Conservation (phyloP, 2,888 invertebrate species). For the Oligia latruncula region DNA sequence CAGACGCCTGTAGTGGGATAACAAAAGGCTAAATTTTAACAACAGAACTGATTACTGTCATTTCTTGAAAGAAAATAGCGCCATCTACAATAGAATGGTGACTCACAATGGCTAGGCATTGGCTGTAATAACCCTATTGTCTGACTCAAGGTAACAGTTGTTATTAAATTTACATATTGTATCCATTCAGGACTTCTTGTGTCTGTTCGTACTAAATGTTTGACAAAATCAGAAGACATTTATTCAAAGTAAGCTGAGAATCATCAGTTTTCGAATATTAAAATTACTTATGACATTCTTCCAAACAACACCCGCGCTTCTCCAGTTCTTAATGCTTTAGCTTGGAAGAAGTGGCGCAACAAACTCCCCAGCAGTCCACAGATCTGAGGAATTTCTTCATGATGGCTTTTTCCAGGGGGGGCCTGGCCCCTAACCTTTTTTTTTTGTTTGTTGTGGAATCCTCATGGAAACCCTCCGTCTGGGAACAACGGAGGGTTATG, state of each 20-base stretch:
- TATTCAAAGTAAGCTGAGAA: neutral
- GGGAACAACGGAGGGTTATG: too few species aligned
- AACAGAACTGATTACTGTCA: neutral
- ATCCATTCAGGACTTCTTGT: slow-evolving; percentile 15
- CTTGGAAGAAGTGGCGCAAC: too few species aligned
- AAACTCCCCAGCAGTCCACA: too few species aligned
- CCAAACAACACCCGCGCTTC: neutral
- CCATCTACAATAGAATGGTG: slow-evolving; percentile 20
- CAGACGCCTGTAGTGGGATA: neutral
- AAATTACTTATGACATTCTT: neutral
- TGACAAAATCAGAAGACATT: neutral
- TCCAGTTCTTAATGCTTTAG: neutral
- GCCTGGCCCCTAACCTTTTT: too few species aligned
- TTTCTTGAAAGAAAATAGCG: slow-evolving; percentile 6
- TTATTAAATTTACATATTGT: slow-evolving; percentile 40
- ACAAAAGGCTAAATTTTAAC: neutral
- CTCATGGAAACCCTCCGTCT: too few species aligned
- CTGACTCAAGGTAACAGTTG: slow-evolving; percentile 23
- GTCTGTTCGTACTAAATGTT: neutral
- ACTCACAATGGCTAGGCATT: slow-evolving; percentile 25
- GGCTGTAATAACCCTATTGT: slow-evolving; percentile 45
- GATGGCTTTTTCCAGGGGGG: too few species aligned
- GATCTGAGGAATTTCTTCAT: neutral
- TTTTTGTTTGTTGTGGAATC: too few species aligned
- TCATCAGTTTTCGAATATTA: neutral